Base-by-base conservation (phyloP, 2,797 vertebrate genomes). In the Myioborus miniatus region DNA sequence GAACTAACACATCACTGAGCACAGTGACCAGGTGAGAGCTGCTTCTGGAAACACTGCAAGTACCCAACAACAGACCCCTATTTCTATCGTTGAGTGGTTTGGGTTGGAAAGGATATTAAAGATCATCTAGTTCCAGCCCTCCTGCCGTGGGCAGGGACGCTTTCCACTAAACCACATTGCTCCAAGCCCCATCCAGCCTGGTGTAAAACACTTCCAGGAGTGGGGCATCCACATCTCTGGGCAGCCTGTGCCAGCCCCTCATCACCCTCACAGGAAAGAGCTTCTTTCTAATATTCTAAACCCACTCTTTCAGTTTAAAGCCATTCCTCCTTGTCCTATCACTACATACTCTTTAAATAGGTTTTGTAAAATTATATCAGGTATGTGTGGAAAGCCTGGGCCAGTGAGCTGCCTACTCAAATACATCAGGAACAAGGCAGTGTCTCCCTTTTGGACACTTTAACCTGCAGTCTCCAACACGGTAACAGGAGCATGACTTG, bases 1-100 rank as follows among this genome's bases (percentile, higher is more conserved):
- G 53, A 52, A 49, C 56, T 30, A 27, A 22, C 56, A 23, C 12
- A 1, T 53, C 70, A 20, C 44, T 0, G 0, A 6, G 17, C 27
- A 13, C 24, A n/a, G 26, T 8, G 34, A 53, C 64, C 59, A 4
- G 6, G 36, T 64, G 39, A 89, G 13, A 90, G n/a, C 36, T 55
- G 24, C 83, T 67, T 76, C 83, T 63, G 27, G 68, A 63, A 94
- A 32, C 15, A 16, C 8, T 49, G 0, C 16, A 27, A 30, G 43
- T 79, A 18, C 37, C 43, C 58, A 53, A 23, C 11, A 50, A 29
- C 39, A 81, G 30, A 62, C 6, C 29, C 53, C 44, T 43, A 1
- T 36, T 58, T 50, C 4, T 74, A 6, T 7, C 44, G 46, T 0
- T 15, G 65, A 36, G 23, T 41, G 39, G n/a, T 15, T 65, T 58